Percentiles rank a stretch among this genome's conserved stretches.
phyloP scores from a whole-genome alignment of 1,140 invertebrate genomes.

The Globodera rostochiensis region DNA sequence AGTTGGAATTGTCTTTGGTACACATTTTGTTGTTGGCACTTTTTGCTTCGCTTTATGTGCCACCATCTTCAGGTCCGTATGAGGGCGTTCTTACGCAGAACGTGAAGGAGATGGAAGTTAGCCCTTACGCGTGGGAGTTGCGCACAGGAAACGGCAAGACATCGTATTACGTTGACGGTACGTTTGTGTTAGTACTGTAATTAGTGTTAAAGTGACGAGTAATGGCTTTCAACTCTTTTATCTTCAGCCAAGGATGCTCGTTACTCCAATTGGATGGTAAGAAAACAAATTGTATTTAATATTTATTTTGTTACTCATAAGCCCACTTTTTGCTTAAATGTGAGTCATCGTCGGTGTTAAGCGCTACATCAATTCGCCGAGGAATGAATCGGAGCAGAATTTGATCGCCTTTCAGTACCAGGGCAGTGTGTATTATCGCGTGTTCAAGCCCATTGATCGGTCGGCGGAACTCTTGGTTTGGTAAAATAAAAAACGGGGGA shows the following conservation, averaged over 20 bases:
- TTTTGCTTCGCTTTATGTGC: too few species aligned
- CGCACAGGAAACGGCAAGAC: constrained; percentile 2
- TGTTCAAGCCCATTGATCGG: constrained; percentile 33
- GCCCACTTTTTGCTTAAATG: too few species aligned
- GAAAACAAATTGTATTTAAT: neutral
- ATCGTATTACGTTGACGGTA: constrained; percentile 19
- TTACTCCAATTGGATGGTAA: constrained; percentile 40
- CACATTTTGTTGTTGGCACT: neutral
- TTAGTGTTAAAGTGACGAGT: neutral
- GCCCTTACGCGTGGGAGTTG: constrained; percentile 36
- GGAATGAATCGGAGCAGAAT: constrained; percentile 35
- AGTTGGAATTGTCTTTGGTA: constrained; percentile 33
- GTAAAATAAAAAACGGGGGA: constrained; percentile 7
- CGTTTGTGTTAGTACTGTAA: neutral
- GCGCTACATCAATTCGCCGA: constrained; percentile 35
- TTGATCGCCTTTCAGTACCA: constrained; percentile 38
- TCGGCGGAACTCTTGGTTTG: constrained; percentile 38
- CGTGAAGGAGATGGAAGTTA: constrained; percentile 10
- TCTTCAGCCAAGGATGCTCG: constrained; percentile 27
- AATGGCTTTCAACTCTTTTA: neutral
- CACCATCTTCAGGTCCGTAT: constrained; percentile 16
- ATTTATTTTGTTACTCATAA: neutral
- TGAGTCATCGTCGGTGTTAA: neutral
- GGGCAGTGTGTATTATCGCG: constrained; percentile 35
- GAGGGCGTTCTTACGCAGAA: constrained; percentile 32